Evolutionary conservation across 2,797 vertebrate species (phyloP), one percentile per base, ranked within the genome.

Genomic region (Spizella passerina): DNA sequence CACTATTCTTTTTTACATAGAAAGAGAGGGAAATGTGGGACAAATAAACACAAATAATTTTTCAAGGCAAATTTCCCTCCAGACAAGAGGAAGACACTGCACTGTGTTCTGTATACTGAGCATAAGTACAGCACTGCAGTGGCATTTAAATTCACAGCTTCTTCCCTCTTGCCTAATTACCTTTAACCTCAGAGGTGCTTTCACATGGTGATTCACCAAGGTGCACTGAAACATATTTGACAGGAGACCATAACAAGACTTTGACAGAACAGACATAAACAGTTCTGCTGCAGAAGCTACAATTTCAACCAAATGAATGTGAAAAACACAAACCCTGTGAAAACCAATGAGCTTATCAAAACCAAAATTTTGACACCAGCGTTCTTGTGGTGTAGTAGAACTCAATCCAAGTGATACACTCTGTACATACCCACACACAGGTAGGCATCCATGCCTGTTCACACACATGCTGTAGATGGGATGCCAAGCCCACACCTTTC

Each of bases 361-460:
- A 68, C 2, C 4, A 32, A 15, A 69, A 76, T 13, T 7, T 32
- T 8, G 49, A 46, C 34, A 89, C 24, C 22, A 24, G 8, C 59
- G 68, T 80, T 80, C 60, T 61, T 9, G 19, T 72, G 88, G 32
- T 73, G 39, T 49, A 81, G 84, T 0, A 83, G 75, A 93, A 76
- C 30, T 56, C 63, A 75, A 66, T 21, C 21, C 32, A n/a, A 1
- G 21, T 36, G 75, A 56, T 9, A 32, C 26, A 32, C 23, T 17
- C 7, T 12, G 39, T 12, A 22, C 32, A 29, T 5, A 66, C 10
- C 11, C 6, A 79, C 21, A 63, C 7, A 27, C 0, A 47, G 30
- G 61, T 20, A 15, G 0, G 0, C 34, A 46, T 50, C 27, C 47
- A 43, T 6, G 5, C 15, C 38, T 6, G 41, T 27, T 52, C 2